These are phyloP conservation scores for Zygothrica quintamaculata DNA, from an alignment of 2,888 invertebrate genomes.

Conservation along the genomic window DNA sequence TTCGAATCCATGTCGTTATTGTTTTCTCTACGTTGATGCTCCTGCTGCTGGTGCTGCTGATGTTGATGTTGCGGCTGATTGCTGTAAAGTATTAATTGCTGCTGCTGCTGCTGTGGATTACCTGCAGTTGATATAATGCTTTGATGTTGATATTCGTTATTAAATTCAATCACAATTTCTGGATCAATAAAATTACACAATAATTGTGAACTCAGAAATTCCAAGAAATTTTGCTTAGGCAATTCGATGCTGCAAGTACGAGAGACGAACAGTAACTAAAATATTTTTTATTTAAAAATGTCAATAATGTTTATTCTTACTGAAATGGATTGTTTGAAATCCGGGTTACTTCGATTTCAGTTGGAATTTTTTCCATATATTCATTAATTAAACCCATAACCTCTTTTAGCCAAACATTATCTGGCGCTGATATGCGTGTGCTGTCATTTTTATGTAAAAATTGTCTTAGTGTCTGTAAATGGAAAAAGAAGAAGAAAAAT, in stretches of 20 bases:
- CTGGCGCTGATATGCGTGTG: slow-evolving; percentile 49
- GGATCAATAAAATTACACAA: slow-evolving; percentile 67
- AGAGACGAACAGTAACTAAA: neutral
- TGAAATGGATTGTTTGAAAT: slow-evolving; percentile 70
- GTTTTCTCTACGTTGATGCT: too few relatives aligned
- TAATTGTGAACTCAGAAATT: slow-evolving; percentile 36
- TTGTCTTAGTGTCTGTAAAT: slow-evolving; percentile 62
- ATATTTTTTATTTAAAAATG: too few relatives aligned
- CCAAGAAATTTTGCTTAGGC: slow-evolving; percentile 5
- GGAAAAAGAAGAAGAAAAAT: too few relatives aligned
- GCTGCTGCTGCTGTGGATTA: too few relatives aligned
- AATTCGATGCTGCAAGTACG: slow-evolving; percentile 24
- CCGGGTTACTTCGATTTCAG: slow-evolving; percentile 60
- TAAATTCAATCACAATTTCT: slow-evolving; percentile 52
- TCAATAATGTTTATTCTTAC: slow-evolving; percentile 56
- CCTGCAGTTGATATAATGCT: slow-evolving; percentile 9
- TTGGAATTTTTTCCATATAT: slow-evolving; percentile 74
- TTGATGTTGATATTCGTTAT: slow-evolving; percentile 9
- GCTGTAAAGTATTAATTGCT: too few relatives aligned
- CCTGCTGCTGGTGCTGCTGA: too few relatives aligned
- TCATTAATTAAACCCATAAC: slow-evolving; percentile 49
- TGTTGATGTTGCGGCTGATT: too few relatives aligned
- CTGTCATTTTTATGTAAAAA: slow-evolving; percentile 37
- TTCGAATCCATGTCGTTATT: too few relatives aligned
- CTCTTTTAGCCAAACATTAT: slow-evolving; percentile 61